These are phyloP conservation scores for Plectropomus leopardus DNA, from an alignment of 2,113 vertebrate species.

Conservation along the genomic window DNA sequence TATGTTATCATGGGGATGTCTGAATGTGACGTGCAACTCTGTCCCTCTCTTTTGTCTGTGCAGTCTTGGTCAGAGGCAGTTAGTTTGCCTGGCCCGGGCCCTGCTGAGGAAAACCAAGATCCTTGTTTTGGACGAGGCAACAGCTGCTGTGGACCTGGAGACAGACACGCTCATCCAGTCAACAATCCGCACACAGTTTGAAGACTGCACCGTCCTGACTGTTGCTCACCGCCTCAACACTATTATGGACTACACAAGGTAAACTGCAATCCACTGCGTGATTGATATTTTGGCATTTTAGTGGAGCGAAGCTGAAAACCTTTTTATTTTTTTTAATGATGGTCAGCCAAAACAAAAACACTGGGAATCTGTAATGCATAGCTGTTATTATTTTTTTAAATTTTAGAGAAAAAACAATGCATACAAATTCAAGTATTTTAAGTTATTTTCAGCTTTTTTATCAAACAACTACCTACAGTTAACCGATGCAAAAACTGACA, in stretches of 20 bases:
- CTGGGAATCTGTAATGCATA: background rate
- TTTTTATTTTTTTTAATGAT: background rate
- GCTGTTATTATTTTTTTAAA: background rate
- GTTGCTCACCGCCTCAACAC: slow-evolving; percentile 93
- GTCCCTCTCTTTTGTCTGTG: slow-evolving; percentile 59
- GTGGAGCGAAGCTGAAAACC: background rate
- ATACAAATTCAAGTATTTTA: no score
- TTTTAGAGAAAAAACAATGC: background rate
- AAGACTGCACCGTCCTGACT: slow-evolving; percentile 92
- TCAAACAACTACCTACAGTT: background rate
- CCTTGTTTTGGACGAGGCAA: slow-evolving; percentile 95
- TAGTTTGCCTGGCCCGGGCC: slow-evolving; percentile 93
- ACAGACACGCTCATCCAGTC: slow-evolving; percentile 92
- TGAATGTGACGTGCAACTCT: slow-evolving; percentile 17
- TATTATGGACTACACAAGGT: slow-evolving; percentile 93
- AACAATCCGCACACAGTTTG: slow-evolving; percentile 89
- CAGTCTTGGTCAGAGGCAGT: slow-evolving; percentile 95
- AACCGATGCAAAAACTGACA: background rate
- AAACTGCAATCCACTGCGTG: background rate
- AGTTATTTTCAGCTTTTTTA: background rate
- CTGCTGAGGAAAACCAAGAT: slow-evolving; percentile 92
- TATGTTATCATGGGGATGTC: background rate
- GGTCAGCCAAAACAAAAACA: background rate
- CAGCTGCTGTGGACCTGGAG: slow-evolving; percentile 92
- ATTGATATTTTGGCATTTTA: background rate